Percentiles rank a stretch among this genome's conserved stretches.
Conservation (phyloP, 2,797 vertebrate species). For the Clarias laeviceps region DNA sequence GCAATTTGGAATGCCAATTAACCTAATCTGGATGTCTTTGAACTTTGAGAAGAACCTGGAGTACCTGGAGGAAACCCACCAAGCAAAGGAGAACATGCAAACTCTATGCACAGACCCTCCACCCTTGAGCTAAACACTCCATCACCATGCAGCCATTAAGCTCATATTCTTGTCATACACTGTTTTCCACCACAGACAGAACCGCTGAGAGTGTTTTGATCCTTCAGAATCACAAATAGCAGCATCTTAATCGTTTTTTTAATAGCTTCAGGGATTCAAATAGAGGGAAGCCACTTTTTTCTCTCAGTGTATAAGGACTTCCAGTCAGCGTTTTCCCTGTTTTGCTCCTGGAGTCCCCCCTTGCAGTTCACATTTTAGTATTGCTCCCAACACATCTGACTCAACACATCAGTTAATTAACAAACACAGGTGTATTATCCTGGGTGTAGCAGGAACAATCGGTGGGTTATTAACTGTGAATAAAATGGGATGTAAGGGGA, state of each 20-base stretch:
- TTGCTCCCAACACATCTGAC: conserved; percentile 23
- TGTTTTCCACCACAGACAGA: neutral
- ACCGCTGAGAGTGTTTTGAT: neutral
- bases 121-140: too few relatives aligned
- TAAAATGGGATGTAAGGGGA: neutral
- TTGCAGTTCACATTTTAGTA: neutral
- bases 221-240: neutral
- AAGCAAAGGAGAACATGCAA: too few relatives aligned
- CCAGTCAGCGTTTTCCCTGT: neutral
- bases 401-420: conserved; percentile 23
- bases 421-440: conserved; percentile 35
- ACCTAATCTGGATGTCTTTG: too few relatives aligned
- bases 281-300: neutral
- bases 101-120: too few relatives aligned
- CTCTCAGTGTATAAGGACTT: neutral
- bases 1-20: too few relatives aligned
- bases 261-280: conserved; percentile 11
- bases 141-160: too few relatives aligned
- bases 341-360: neutral
- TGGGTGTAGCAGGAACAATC: neutral
- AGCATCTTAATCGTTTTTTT: neutral
- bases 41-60: too few relatives aligned
- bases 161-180: neutral
- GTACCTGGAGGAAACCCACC: too few relatives aligned
- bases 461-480: neutral